phyloP scores from a whole-genome alignment of 2,797 vertebrate genomes.

The Acropternis orthonyx region DNA sequence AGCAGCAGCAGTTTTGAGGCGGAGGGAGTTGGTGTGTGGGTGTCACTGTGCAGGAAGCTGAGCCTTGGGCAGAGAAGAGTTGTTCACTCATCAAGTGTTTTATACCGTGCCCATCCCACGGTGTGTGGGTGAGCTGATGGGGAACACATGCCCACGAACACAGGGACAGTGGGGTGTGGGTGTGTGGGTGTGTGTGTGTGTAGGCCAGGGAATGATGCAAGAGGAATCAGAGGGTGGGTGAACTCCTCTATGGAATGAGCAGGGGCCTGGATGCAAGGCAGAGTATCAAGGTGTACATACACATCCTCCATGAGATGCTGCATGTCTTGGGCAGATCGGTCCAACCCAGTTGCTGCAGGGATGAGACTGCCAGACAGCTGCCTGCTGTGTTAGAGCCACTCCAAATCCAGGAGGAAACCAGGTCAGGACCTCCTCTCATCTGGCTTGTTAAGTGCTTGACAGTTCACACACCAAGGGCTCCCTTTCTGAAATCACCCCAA shows the following conservation, averaged over 20 bases:
- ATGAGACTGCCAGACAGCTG: background rate
- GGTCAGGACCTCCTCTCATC: background rate
- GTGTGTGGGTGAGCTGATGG: background rate
- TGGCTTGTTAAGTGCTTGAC: background rate
- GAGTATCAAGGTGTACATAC: background rate
- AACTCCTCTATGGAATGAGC: background rate
- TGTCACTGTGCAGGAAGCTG: background rate
- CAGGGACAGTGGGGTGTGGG: rapidly evolving
- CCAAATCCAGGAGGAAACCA: constrained; percentile 25
- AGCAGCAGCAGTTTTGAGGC: background rate
- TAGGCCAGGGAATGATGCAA: background rate
- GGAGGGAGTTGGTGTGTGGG: rapidly evolving
- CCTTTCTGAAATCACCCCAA: background rate
- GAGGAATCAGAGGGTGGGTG: background rate
- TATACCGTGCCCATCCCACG: background rate
- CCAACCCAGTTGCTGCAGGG: background rate
- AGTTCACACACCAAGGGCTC: background rate
- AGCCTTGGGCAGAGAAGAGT: background rate
- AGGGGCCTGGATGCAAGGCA: background rate
- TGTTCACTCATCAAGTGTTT: background rate
- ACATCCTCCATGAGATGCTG: background rate
- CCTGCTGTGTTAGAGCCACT: background rate
- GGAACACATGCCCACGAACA: rapidly evolving
- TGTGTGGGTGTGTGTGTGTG: rapidly evolving
- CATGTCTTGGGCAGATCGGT: background rate